A percentile compares a stretch with the other conserved stretches of the same genome.
Conservation (phyloP, 1,140 invertebrate genomes). For the Manduca sexta region DNA sequence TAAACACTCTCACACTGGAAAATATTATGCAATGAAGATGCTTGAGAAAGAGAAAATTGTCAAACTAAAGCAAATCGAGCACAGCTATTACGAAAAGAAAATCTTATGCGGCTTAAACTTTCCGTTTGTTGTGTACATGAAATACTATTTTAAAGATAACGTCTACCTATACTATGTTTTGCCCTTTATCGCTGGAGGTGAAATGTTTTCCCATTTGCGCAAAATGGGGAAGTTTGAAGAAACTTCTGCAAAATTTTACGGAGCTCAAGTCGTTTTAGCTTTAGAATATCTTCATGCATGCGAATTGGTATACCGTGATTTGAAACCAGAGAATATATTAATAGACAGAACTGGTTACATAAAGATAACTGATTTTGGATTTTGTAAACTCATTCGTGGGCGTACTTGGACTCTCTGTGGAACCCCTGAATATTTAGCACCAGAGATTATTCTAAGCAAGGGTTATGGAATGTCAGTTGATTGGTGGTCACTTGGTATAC, state of each 20-base stretch:
- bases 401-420: constrained; percentile 97
- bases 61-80: constrained; percentile 88
- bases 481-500: constrained; percentile 95
- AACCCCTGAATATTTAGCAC: constrained; percentile 96
- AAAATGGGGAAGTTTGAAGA: constrained; percentile 85
- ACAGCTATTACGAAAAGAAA: constrained; percentile 90
- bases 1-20: constrained; percentile 76
- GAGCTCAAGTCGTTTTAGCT: constrained; percentile 91
- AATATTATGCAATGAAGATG: constrained; percentile 93
- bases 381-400: constrained; percentile 90
- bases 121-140: constrained; percentile 87
- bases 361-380: constrained; percentile 92
- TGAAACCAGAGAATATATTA: constrained; percentile 98
- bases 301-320: constrained; percentile 92
- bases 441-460: constrained; percentile 95
- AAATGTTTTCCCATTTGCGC: constrained; percentile 86
- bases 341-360: constrained; percentile 92
- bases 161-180: constrained; percentile 87
- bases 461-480: constrained; percentile 97
- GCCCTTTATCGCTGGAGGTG: constrained; percentile 87
- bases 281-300: constrained; percentile 96
- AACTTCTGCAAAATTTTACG: constrained; percentile 90
- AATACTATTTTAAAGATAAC: constrained; percentile 91
- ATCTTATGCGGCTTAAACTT: constrained; percentile 87
- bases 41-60: constrained; percentile 91